phyloP scores from a whole-genome alignment of 2,888 invertebrate species.

The Scrobipalpa costella region DNA sequence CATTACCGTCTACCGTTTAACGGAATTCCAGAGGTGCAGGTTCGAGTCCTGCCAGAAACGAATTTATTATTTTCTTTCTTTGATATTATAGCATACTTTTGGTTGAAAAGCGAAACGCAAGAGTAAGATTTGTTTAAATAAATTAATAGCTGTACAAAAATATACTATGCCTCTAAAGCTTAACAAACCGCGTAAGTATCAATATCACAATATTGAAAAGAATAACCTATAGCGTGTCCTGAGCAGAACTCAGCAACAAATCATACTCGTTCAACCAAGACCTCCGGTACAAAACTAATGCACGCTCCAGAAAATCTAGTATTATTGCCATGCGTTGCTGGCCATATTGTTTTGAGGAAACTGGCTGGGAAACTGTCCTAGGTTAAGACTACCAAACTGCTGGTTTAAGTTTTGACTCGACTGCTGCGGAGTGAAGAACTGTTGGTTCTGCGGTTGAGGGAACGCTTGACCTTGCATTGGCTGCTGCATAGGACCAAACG shows the following conservation, averaged over 20 bases:
- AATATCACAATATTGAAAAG: constrained; percentile 26
- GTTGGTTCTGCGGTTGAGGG: constrained; percentile 45
- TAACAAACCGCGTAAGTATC: background rate
- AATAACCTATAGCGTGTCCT: constrained; percentile 13
- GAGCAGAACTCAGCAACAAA: constrained; percentile 6
- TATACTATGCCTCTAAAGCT: background rate
- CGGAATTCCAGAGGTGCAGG: too few relatives aligned
- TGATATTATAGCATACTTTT: background rate
- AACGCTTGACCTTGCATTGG: too few relatives aligned
- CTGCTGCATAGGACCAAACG: constrained; percentile 33
- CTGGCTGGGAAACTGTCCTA: constrained; percentile 71
- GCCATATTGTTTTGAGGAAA: constrained; percentile 70
- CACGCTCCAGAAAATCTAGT: too few relatives aligned
- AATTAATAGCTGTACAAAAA: background rate
- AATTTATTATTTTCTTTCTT: background rate
- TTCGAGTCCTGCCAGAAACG: too few relatives aligned
- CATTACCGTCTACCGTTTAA: too few relatives aligned
- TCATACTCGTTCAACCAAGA: background rate
- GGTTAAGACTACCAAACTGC: constrained; percentile 65
- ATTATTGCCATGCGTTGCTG: constrained; percentile 74
- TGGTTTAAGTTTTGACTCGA: constrained; percentile 54
- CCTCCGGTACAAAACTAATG: background rate
- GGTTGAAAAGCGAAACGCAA: too few relatives aligned
- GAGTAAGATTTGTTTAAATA: background rate
- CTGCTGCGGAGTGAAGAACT: constrained; percentile 41